Percentiles rank a stretch among this genome's conserved stretches.
phyloP scores from a whole-genome alignment of 2,113 vertebrate genomes.

The Urocynchramus pylzowi region DNA sequence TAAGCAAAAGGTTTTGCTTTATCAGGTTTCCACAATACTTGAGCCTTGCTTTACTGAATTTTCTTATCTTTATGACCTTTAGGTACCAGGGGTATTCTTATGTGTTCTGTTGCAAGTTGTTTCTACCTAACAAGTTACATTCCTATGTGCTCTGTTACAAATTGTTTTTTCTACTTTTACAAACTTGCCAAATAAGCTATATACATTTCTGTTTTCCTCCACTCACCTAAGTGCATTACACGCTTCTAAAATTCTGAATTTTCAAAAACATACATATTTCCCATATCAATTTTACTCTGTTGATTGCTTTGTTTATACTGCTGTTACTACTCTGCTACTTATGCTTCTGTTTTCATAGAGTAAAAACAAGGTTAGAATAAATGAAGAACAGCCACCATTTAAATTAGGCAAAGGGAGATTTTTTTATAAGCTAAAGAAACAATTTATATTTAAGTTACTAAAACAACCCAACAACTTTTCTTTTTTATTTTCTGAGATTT shows the following conservation, averaged over 20 bases:
- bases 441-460: background rate
- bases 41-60: background rate
- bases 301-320: background rate
- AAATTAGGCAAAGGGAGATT: background rate
- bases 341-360: background rate
- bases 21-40: background rate
- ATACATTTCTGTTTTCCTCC: background rate
- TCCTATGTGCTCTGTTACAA: background rate
- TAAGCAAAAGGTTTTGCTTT: background rate
- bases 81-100: background rate
- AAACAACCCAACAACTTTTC: background rate
- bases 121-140: background rate
- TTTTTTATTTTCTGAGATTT: too few species aligned
- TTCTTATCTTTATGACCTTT: background rate
- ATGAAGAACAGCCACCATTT: background rate
- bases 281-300: background rate
- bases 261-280: background rate
- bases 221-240: background rate
- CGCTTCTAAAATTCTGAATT: background rate
- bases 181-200: background rate
- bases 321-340: background rate
- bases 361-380: background rate
- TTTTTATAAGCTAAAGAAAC: background rate
- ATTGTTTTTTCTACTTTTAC: background rate
- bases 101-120: background rate